A percentile compares a stretch with the other conserved stretches of the same genome.
phyloP scores from a whole-genome alignment of 2,797 vertebrate genomes.

The Danio albolineatus region DNA sequence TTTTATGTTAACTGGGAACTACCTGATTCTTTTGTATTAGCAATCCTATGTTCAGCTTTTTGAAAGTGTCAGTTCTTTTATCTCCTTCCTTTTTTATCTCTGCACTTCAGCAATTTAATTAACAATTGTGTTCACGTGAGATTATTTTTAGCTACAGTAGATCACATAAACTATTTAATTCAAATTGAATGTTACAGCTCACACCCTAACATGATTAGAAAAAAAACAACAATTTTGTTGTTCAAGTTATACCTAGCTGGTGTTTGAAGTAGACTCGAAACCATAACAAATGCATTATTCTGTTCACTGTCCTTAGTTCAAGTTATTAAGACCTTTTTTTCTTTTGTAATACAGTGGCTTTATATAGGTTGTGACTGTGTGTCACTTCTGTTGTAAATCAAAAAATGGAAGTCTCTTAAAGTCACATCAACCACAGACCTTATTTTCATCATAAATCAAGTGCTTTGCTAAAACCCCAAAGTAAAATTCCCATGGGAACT shows the following conservation, averaged over 20 bases:
- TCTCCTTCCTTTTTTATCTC: neutral
- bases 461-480: neutral
- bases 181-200: neutral
- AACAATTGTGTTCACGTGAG: neutral
- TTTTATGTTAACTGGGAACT: too few species aligned
- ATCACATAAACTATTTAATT: neutral
- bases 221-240: neutral
- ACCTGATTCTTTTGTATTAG: neutral
- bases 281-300: neutral
- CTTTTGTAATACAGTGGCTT: neutral
- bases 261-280: neutral
- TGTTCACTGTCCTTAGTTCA: neutral
- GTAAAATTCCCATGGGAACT: neutral
- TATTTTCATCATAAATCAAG: slow-evolving; percentile 7
- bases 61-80: neutral
- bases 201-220: neutral
- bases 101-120: neutral
- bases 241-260: neutral
- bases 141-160: neutral
- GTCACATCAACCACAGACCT: neutral
- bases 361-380: neutral
- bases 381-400: neutral
- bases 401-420: neutral
- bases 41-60: neutral
- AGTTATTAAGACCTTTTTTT: neutral